A percentile compares a stretch with the other conserved stretches of the same genome.
Conservation (phyloP, 2,797 vertebrate genomes). For the Gobionotothen gibberifrons region DNA sequence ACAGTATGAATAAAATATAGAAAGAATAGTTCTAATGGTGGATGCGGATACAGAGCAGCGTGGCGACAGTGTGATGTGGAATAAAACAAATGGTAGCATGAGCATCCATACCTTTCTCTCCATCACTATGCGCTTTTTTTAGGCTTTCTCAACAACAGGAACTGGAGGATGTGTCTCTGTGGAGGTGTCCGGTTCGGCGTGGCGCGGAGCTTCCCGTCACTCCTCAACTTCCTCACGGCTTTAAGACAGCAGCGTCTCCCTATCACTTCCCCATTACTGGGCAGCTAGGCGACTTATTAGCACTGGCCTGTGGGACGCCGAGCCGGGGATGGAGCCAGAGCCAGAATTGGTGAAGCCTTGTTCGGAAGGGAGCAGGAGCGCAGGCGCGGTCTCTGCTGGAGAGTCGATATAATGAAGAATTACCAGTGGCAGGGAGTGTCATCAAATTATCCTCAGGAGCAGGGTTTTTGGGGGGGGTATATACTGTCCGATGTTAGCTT, state of each 20-base stretch:
- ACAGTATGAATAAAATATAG: slow-evolving; percentile 55
- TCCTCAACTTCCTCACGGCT: slow-evolving; percentile 81
- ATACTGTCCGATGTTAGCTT: background rate
- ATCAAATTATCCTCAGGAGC: slow-evolving; percentile 76
- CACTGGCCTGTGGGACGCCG: slow-evolving; percentile 79
- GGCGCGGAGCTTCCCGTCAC: slow-evolving; percentile 57
- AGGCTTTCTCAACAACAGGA: slow-evolving; percentile 68
- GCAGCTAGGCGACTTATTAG: slow-evolving; percentile 74
- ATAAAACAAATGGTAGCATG: slow-evolving; percentile 67
- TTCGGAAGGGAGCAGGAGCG: slow-evolving; percentile 73
- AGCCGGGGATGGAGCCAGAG: slow-evolving; percentile 80
- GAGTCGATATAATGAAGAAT: slow-evolving; percentile 76
- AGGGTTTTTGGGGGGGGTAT: slow-evolving; percentile 1
- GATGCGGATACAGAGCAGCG: slow-evolving; percentile 59
- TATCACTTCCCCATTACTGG: slow-evolving; percentile 80
- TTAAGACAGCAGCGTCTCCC: slow-evolving; percentile 60
- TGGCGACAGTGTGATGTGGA: slow-evolving; percentile 51
- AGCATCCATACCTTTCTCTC: slow-evolving; percentile 87
- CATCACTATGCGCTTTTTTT: slow-evolving; percentile 79
- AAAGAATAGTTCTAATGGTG: slow-evolving; percentile 74
- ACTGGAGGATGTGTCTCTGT: slow-evolving; percentile 62
- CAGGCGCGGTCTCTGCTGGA: slow-evolving; percentile 83
- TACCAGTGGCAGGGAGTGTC: slow-evolving; percentile 81
- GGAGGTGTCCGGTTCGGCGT: slow-evolving; percentile 64
- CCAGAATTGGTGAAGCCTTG: slow-evolving; percentile 80